Conservation (phyloP, 2,113 vertebrate species). For the Grammomys surdaster region DNA sequence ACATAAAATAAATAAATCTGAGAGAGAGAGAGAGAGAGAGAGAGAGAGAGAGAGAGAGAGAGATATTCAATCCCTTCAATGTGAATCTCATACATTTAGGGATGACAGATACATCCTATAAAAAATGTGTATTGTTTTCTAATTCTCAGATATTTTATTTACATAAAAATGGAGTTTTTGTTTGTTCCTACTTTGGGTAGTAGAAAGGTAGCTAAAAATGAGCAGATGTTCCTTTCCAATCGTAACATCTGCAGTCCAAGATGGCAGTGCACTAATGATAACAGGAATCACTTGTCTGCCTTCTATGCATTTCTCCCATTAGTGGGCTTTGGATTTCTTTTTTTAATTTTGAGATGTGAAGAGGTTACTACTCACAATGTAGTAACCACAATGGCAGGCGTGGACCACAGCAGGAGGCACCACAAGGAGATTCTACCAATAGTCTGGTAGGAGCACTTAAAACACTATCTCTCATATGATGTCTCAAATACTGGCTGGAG, state of each 20-base stretch:
- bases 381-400: not conserved
- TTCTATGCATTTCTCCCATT: not conserved
- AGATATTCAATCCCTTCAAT: not conserved
- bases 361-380: not conserved
- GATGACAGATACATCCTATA: not conserved
- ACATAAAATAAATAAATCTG: too few species aligned
- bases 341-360: not conserved
- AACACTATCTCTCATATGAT: constrained; percentile 1
- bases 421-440: constrained; percentile 29
- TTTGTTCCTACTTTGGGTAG: not conserved
- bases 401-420: not conserved
- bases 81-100: not conserved
- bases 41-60: too few species aligned
- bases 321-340: not conserved
- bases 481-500: not conserved
- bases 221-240: not conserved
- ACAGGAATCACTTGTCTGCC: not conserved
- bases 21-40: too few species aligned
- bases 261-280: not conserved
- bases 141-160: not conserved
- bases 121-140: not conserved
- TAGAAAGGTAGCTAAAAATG: not conserved
- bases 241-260: not conserved
- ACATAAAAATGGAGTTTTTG: not conserved
- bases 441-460: constrained; percentile 32